phyloP scores from a whole-genome alignment of 1,140 invertebrate genomes.

The Ceratina japonica region DNA sequence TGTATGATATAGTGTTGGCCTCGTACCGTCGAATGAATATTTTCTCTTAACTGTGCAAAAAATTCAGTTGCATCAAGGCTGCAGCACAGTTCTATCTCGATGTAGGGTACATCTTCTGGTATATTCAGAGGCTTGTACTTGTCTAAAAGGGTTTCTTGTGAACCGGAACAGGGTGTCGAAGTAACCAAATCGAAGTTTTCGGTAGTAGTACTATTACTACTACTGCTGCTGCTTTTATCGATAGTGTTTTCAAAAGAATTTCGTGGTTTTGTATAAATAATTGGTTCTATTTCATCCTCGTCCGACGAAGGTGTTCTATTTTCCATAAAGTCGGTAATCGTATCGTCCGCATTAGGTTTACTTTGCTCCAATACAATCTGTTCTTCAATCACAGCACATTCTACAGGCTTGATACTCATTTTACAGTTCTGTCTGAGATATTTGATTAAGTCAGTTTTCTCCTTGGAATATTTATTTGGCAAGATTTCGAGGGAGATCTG shows the following conservation, averaged over 20 bases:
- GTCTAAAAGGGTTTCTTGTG: conserved; percentile 17
- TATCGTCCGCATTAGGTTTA: not conserved
- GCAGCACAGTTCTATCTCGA: conserved; percentile 58
- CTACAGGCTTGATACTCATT: conserved; percentile 27
- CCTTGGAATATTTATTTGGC: not conserved
- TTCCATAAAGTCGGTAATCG: not conserved
- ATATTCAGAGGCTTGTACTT: conserved; percentile 37
- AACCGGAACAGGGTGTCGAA: conserved; percentile 42
- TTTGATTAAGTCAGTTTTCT: conserved; percentile 31
- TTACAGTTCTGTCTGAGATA: conserved; percentile 31
- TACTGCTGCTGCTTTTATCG: not conserved
- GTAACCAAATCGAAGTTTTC: conserved; percentile 21
- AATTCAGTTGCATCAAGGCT: conserved; percentile 19
- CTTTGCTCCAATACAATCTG: no score
- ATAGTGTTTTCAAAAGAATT: not conserved
- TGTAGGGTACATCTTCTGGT: conserved; percentile 37
- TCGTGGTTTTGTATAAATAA: conserved; percentile 29
- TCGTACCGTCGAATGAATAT: conserved; percentile 30
- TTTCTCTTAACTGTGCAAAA: conserved; percentile 52
- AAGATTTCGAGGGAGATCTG: conserved; percentile 47
- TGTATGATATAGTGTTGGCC: not conserved
- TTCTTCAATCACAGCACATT: not conserved
- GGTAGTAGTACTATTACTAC: not conserved
- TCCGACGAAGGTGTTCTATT: not conserved
- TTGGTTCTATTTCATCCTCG: not conserved